phyloP scores from a whole-genome alignment of 2,888 invertebrate genomes.

The Halocaridina rubra region DNA sequence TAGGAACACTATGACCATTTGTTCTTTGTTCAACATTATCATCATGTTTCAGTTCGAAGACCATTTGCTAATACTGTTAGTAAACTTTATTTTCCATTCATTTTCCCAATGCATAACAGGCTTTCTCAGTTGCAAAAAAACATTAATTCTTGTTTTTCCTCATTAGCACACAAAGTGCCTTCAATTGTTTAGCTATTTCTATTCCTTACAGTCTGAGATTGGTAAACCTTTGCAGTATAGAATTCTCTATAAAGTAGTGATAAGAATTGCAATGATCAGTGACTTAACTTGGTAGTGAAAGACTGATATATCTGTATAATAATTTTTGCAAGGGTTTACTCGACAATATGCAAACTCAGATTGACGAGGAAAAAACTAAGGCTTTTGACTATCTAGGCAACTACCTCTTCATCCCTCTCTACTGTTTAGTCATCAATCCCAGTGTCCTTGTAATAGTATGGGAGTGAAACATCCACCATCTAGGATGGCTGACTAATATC shows the following conservation, averaged over 20 bases:
- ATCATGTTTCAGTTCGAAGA: constrained; percentile 10
- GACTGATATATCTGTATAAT: neutral
- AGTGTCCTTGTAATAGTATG: no score
- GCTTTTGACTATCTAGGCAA: constrained; percentile 52
- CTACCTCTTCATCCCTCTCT: constrained; percentile 48
- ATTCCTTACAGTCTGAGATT: constrained; percentile 49
- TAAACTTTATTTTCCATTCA: no score
- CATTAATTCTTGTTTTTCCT: constrained; percentile 26
- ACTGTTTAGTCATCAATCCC: no score
- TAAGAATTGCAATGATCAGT: neutral
- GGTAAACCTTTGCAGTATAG: constrained; percentile 4
- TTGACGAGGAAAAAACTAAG: constrained; percentile 47
- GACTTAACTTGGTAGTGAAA: neutral
- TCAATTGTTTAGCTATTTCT: constrained; percentile 55
- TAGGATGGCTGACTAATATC: neutral
- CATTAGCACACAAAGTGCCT: constrained; percentile 57
- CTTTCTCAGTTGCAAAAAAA: constrained; percentile 40
- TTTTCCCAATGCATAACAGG: constrained; percentile 49
- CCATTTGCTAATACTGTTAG: no score
- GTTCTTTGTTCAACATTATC: constrained; percentile 46
- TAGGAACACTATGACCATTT: constrained; percentile 17
- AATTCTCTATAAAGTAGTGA: neutral
- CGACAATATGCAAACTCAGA: constrained; percentile 30
- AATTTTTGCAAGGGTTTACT: neutral
- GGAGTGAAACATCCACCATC: neutral